Conservation (phyloP, 2,888 invertebrate genomes). For the Lochmaea crataegi region DNA sequence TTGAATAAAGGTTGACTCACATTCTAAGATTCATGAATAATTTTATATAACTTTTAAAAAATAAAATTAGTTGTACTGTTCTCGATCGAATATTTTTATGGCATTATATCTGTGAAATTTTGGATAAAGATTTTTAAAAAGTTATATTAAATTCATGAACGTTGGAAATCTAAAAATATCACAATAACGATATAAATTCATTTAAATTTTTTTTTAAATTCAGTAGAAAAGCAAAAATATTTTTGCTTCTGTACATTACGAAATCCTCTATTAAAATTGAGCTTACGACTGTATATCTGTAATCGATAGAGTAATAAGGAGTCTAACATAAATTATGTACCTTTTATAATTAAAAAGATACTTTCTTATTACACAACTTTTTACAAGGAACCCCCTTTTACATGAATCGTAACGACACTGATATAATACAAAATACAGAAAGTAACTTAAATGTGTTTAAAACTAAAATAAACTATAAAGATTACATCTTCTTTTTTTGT, state of each 20-base stretch:
- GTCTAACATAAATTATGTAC: neutral
- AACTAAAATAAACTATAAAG: slow-evolving; percentile 16
- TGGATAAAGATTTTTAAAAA: too few relatives aligned
- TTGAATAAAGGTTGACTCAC: neutral
- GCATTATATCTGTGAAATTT: neutral
- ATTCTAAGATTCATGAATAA: neutral
- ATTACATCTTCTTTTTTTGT: slow-evolving; percentile 17
- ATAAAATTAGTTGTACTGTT: neutral
- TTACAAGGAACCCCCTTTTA: slow-evolving; percentile 2
- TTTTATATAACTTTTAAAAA: neutral
- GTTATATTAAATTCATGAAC: neutral
- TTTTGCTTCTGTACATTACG: slow-evolving; percentile 17
- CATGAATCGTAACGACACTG: neutral
- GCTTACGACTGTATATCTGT: slow-evolving; percentile 3
- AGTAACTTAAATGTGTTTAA: slow-evolving; percentile 14
- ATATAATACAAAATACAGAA: slow-evolving; percentile 9
- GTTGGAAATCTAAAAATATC: slow-evolving; percentile 40
- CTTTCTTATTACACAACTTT: slow-evolving; percentile 10
- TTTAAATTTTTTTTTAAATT: slow-evolving; percentile 32
- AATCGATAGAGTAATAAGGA: neutral
- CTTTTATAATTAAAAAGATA: neutral
- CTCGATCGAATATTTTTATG: neutral
- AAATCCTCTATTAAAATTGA: slow-evolving; percentile 25
- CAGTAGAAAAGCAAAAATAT: slow-evolving; percentile 32
- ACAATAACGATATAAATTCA: slow-evolving; percentile 42